These are phyloP conservation scores for Numenius phaeopus DNA, from an alignment of 2,797 vertebrate species.

Conservation along the genomic window DNA sequence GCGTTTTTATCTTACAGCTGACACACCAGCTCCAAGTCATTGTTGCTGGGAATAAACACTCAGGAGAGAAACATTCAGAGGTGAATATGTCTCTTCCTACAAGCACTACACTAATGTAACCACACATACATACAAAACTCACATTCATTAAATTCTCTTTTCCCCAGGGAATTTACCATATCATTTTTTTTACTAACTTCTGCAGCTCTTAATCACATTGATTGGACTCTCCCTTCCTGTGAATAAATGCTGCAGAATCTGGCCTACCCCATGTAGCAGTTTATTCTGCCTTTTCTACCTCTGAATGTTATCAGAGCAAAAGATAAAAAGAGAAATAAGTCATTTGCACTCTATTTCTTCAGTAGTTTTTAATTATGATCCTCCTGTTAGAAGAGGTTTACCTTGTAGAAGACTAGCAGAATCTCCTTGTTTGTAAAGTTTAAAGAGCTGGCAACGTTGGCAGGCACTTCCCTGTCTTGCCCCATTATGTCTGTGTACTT, in stretches of 20 bases:
- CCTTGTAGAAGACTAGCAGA: background rate
- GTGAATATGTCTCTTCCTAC: background rate
- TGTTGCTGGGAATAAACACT: conserved; percentile 9
- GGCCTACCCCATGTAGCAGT: background rate
- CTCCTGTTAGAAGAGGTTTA: background rate
- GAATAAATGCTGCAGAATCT: background rate
- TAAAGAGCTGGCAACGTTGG: background rate
- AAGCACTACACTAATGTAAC: background rate
- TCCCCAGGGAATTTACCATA: background rate
- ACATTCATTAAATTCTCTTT: background rate
- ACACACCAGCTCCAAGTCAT: background rate
- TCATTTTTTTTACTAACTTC: background rate
- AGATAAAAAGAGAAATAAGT: background rate
- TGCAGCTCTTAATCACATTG: background rate
- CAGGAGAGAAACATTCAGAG: background rate
- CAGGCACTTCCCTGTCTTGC: background rate
- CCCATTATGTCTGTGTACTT: background rate
- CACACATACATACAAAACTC: background rate
- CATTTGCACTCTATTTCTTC: background rate
- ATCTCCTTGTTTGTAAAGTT: conserved; percentile 28
- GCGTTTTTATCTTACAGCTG: background rate
- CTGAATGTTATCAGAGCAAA: background rate
- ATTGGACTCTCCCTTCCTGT: background rate
- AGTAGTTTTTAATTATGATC: background rate
- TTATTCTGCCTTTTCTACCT: background rate